These are phyloP conservation scores for Lobophora halterata DNA, from an alignment of 2,888 invertebrate genomes.

Conservation along the genomic window DNA sequence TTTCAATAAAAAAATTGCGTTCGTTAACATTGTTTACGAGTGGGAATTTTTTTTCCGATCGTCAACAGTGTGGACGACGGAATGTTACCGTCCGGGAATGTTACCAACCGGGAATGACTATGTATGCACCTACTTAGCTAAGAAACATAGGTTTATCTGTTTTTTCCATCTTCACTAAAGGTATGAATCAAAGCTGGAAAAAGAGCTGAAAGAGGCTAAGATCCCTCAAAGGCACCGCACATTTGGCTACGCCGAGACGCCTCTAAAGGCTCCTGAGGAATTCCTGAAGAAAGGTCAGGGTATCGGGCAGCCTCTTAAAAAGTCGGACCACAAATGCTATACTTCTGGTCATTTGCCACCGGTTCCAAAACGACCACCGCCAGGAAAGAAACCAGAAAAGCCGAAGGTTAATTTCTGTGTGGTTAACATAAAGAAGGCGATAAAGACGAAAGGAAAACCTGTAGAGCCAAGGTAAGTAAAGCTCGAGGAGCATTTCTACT, in stretches of 20 bases:
- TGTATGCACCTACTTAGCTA: no score
- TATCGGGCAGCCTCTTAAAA: slow-evolving; percentile 61
- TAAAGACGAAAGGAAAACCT: slow-evolving; percentile 75
- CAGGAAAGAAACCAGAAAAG: slow-evolving; percentile 51
- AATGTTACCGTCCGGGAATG: no score
- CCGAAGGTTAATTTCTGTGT: slow-evolving; percentile 77
- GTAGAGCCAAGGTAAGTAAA: slow-evolving; percentile 70
- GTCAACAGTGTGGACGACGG: no score
- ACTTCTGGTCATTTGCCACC: slow-evolving; percentile 67
- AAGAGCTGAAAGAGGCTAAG: slow-evolving; percentile 67
- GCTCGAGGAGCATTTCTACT: no score
- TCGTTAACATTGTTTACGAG: no score
- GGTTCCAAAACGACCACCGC: slow-evolving; percentile 64
- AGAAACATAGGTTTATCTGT: no score
- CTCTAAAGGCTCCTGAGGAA: slow-evolving; percentile 79
- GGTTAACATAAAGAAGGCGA: slow-evolving; percentile 82
- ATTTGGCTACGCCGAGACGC: slow-evolving; percentile 85
- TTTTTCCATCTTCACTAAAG: slow-evolving; percentile 43
- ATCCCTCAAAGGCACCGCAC: slow-evolving; percentile 76
- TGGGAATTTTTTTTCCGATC: no score
- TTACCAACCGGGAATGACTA: no score
- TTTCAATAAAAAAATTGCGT: no score
- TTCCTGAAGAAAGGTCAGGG: slow-evolving; percentile 84
- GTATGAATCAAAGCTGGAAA: slow-evolving; percentile 75
- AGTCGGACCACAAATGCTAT: slow-evolving; percentile 59